Base-by-base conservation (phyloP, 2,797 vertebrate genomes). In the Alfaro cultratus region DNA sequence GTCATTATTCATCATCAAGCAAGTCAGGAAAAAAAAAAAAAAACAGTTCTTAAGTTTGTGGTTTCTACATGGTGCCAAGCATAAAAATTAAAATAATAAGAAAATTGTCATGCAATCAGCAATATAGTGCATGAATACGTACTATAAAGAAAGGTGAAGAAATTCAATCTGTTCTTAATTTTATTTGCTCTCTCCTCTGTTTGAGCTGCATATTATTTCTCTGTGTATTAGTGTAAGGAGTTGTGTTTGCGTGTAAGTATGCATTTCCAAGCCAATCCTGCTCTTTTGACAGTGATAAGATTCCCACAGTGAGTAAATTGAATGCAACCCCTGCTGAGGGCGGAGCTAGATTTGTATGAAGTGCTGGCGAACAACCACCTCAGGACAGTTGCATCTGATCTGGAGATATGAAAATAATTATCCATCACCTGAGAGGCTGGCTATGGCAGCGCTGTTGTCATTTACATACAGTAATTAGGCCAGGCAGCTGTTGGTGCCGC, bases 401-500 rank as follows among this genome's bases (percentile, higher is more conserved):
- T 89, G 83, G 76, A 92, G 90, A 95, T 95, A 94, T 93, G 90
- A 89, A 95, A 95, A 94, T 94, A 95, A 96, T 95, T 95, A 94
- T 78, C 86, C 86, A 64, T 87, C 92, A 93, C 85, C 89, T 80
- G 91, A 91, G 89, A 88, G 88, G 91, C 88, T 87, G 85, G 90
- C 80, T 86, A 85, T 80, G 85, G 87, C 87, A 82, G 84, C 73
- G 84, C 85, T 87, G 90, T 88, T 92, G 91, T 92, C 91, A 94
- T 95, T 95, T 95, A 89, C 94, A 95, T 92, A 80, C 86, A 82
- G 87, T 91, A 95, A 96, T 95, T 94, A 95, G 87, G 93, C 68
- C 53, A 85, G 91, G 90, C 94, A 95, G 93, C 94, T 95, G 94
- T 86, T 94, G 91, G 82, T 88, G 89, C 88, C 83, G 80, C 83